Conservation (phyloP, 2,113 vertebrate species). For the Castor canadensis region DNA sequence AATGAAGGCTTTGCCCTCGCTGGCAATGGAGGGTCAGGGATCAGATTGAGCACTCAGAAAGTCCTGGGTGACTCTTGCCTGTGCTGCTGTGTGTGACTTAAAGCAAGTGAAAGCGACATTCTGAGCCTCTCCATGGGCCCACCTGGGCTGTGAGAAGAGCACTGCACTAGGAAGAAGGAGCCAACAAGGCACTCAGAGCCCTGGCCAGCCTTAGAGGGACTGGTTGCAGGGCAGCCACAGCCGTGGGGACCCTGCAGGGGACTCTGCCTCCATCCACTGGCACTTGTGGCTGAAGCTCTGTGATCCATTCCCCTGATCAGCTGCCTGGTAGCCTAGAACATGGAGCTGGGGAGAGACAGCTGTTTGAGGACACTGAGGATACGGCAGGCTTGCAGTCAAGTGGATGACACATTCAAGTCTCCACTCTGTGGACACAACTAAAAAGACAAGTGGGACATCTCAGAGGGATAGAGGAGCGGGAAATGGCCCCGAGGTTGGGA, state of each 20-base stretch:
- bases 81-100: background rate
- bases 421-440: accelerated
- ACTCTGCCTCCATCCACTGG: accelerated
- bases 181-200: background rate
- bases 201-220: background rate
- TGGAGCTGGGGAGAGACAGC: background rate
- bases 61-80: background rate
- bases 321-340: background rate
- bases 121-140: background rate
- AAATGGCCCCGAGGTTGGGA: background rate
- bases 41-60: background rate
- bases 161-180: accelerated
- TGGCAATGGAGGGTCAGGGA: background rate
- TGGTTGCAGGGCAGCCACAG: accelerated
- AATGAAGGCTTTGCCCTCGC: background rate
- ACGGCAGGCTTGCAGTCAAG: background rate
- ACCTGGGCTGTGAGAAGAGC: background rate
- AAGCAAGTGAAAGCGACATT: background rate
- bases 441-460: accelerated
- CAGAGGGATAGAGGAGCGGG: accelerated
- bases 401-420: accelerated
- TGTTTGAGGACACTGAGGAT: background rate
- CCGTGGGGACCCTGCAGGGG: background rate
- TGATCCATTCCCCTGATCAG: accelerated
- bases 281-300: accelerated